Base-by-base conservation (phyloP, 1,140 invertebrate genomes). In the Scaptomyza montana region DNA sequence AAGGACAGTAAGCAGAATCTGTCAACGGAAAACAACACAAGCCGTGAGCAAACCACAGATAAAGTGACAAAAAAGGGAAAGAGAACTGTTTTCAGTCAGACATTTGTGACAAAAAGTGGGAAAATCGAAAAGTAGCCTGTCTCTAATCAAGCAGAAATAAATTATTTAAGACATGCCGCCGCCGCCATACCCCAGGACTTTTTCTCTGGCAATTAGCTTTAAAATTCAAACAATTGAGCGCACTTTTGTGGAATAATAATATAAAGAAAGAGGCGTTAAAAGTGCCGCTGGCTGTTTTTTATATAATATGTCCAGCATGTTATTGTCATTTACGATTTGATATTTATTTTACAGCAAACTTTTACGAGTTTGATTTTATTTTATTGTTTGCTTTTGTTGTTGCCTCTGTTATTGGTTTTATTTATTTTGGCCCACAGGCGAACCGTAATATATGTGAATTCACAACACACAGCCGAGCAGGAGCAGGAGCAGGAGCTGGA, bases 101-200 rank as follows among this genome's bases (percentile, higher is more conserved):
- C 36, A 10, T 25, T 25, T 25, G 21, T 25, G 33, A 9, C 33
- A 36, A 36, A 9, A 36, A 36, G 8, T 8, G 1, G n/a, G 16
- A 36, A 36, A 28, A 47, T 49, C 41, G 30, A 57, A 62, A 61
- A 28, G 46, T 54, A 54, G 62, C 36, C 66, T 62, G 50, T 39
- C 50, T 61, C 70, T 61, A 68, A 73, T 73, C 70, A 68, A 62
- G 56, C 70, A 68, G 61, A 68, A 68, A 69, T 69, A 56, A 62
- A 56, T 68, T 45, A 73, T 68, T 73, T 68, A 69, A 53, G 49
- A 68, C 28, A 51, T 30, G 49, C 49, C 12, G 16, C 16, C 16
- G 16, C 16, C 16, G 16, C 21, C 21, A 28, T 6, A 30, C 25
- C 28, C 5, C 3, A 28, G 2, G 6, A n/a, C 12, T 6, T 2